Percentiles rank a stretch among this genome's conserved stretches.
Conservation (phyloP, 2,113 vertebrate species). For the Paradisaea rubra region DNA sequence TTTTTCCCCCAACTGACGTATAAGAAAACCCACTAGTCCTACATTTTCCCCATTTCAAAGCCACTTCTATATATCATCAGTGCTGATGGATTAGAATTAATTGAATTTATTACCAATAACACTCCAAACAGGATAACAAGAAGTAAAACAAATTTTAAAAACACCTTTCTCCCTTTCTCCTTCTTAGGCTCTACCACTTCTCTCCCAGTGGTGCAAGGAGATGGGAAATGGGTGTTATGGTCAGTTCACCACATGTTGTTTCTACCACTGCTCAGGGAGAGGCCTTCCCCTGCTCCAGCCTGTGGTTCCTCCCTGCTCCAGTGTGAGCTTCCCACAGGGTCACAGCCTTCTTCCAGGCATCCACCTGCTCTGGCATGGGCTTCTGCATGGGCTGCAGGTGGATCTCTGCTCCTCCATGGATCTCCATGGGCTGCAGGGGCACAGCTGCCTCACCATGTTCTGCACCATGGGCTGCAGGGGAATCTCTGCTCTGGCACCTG, state of each 20-base stretch:
- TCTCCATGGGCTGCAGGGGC: not conserved
- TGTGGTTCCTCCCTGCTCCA: not conserved
- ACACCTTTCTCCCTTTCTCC: not conserved
- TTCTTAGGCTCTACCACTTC: not conserved
- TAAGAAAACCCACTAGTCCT: not conserved
- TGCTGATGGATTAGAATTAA: not conserved
- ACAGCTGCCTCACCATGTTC: not conserved
- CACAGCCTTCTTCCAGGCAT: not conserved
- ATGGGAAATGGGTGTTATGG: not conserved
- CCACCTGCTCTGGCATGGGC: not conserved
- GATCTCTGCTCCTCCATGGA: not conserved
- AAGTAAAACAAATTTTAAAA: not conserved
- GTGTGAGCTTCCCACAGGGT: not conserved
- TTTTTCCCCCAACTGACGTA: rapidly evolving
- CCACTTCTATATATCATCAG: not conserved
- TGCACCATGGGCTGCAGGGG: not conserved
- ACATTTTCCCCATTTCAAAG: not conserved
- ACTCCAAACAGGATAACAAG: not conserved
- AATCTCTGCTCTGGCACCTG: not conserved
- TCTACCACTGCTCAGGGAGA: not conserved
- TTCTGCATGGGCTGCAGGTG: not conserved
- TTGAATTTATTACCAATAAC: not conserved
- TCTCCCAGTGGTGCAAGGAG: not conserved
- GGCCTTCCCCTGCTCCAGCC: not conserved
- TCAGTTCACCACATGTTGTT: not conserved